Evolutionary conservation across 1,140 invertebrate species (phyloP).

Genomic region (Drosophila bipectinata): DNA sequence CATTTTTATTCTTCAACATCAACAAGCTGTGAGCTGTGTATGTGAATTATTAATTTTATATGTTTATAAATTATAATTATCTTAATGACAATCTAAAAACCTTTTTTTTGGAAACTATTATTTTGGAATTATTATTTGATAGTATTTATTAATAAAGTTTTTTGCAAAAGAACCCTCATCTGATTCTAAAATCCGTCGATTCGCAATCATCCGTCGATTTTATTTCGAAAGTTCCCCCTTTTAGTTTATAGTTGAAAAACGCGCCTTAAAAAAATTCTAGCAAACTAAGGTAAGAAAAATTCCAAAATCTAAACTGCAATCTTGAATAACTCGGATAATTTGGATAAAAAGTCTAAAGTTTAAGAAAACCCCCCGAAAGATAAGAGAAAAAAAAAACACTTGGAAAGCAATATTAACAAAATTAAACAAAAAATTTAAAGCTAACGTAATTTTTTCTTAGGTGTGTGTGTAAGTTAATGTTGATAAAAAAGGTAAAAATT

Average conservation of each 20-base stretch:
- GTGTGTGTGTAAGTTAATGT: conserved; percentile 44
- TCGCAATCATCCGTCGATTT: conserved; percentile 39
- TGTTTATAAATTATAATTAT: conserved; percentile 42
- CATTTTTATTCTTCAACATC: conserved; percentile 34
- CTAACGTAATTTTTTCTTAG: conserved; percentile 56
- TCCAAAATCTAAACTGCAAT: conserved; percentile 4
- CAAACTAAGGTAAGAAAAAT: conserved; percentile 34
- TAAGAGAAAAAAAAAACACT: conserved; percentile 1
- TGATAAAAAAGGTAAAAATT: conserved; percentile 18
- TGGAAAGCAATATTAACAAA: conserved; percentile 69
- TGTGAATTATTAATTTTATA: conserved; percentile 64
- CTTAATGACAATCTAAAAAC: conserved; percentile 58
- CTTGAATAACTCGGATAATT: conserved; percentile 38
- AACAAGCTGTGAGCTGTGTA: conserved; percentile 74
- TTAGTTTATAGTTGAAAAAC: conserved; percentile 51
- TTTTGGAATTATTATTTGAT: conserved; percentile 64
- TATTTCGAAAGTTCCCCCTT: conserved; percentile 3
- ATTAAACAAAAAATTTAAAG: conserved; percentile 34
- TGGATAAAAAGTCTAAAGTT: conserved; percentile 39
- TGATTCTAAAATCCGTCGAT: conserved; percentile 19
- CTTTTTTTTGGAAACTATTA: conserved; percentile 49
- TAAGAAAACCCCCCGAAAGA: conserved; percentile 32
- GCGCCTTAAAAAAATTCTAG: conserved; percentile 63
- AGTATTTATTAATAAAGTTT: conserved; percentile 81
- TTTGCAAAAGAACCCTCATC: conserved; percentile 53